Evolutionary conservation across 1,140 invertebrate genomes (phyloP).

Genomic region (Drosophila paulistorum): DNA sequence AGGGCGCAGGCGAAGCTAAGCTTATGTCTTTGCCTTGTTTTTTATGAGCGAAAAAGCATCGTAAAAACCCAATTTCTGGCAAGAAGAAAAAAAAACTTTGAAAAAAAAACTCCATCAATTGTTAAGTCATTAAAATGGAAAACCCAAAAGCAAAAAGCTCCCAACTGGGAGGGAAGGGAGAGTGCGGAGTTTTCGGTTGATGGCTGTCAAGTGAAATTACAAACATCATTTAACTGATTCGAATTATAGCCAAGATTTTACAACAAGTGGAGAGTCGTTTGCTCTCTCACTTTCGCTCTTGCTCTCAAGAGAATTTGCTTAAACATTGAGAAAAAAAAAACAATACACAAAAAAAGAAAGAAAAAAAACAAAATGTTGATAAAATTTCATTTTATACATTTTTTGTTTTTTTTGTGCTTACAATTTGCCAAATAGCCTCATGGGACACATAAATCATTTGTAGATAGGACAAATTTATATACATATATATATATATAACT

Average conservation of each 20-base stretch:
- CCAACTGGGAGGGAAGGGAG: neutral
- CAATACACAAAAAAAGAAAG: neutral
- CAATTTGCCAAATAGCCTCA: conserved; percentile 45
- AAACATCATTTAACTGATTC: conserved; percentile 77
- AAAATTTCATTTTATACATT: conserved; percentile 25
- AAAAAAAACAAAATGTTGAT: neutral
- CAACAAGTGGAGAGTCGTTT: neutral
- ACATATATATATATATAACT: conserved; percentile 9
- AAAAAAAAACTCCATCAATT: conserved; percentile 64
- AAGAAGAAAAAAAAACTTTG: conserved; percentile 29
- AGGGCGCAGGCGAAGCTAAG: conserved; percentile 12
- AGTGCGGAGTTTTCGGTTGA: neutral
- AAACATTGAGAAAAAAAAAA: conserved; percentile 15
- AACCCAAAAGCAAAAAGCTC: conserved; percentile 5
- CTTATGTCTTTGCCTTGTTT: conserved; percentile 49
- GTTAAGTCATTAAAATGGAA: conserved; percentile 63
- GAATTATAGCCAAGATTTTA: conserved; percentile 38
- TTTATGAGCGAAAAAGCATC: conserved; percentile 51
- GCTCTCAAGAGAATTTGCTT: neutral
- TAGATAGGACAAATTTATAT: conserved; percentile 15
- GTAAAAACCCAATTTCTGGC: conserved; percentile 74
- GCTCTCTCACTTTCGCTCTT: neutral
- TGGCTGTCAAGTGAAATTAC: conserved; percentile 68
- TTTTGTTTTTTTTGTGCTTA: conserved; percentile 40
- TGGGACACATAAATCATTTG: conserved; percentile 54